Evolutionary conservation across 2,113 vertebrate genomes (phyloP), one percentile per base, ranked within the genome.

Genomic region (Pluvialis apricaria): DNA sequence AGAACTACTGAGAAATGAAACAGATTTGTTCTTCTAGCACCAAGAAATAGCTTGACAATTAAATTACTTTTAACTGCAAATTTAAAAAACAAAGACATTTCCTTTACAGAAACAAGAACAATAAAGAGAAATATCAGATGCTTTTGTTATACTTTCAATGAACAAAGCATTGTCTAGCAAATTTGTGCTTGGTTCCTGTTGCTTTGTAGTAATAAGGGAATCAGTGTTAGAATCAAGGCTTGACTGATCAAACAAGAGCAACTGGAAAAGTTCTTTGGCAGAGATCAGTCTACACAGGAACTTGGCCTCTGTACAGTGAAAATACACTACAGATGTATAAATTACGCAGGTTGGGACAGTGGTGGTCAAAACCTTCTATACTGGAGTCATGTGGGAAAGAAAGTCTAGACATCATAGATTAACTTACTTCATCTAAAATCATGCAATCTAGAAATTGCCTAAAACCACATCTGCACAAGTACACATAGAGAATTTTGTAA

Each of bases 191-290:
- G 19, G 61, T 96, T 97, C 82, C 51, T 95, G 34, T 69, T 3
- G 13, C 72, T 90, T 87, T 89, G 62, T 84, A 95, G 45, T 83
- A 95, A 93, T 51, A 78, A 86, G 60, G 76, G 64, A 97, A 82
- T 73, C 7, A 5, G 51, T 91, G 78, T 94, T 83, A 82, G 72
- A 96, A 95, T 80, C 62, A 82, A 47, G 75, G 11, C 89, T 94
- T 92, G 51, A 65, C 45, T 82, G 85, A 92, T 93, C 58, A 96
- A 89, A 94, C 58, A 71, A 92, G 86, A 96, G 71, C 10, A 18
- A 95, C 91, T 96, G 81, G 83, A 96, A 96, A 95, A 97, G 89
- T 75, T 96, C 61, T 92, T 96, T 98, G 98, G 97, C 97, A 97
- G 34, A 95, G 54, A 75, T 70, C 82, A 52, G 80, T 40, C 49